Base-by-base conservation (phyloP, 2,113 vertebrate species). In the Atractosteus spatula region DNA sequence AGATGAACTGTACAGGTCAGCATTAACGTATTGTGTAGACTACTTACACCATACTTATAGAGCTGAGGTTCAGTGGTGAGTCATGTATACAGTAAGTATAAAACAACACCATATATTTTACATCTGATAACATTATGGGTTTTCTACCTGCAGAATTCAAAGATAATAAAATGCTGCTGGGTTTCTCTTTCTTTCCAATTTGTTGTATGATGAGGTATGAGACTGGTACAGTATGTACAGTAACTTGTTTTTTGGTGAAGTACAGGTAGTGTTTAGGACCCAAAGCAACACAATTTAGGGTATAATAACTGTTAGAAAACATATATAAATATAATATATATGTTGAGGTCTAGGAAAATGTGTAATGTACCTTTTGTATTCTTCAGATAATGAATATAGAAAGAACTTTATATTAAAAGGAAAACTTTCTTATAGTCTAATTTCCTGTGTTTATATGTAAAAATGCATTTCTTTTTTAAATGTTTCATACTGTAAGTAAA, bases 301-400 rank as follows among this genome's bases (percentile, higher is more conserved):
- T 86, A 82, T 84, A 83, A 82, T 82, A 79, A 85, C 83, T 80
- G 59, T 81, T 76, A 85, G 80, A 74, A 81, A 84, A 83, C 10
- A 51, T 51, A 51, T 51, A 10, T 51, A 51, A 10, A 7, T 10
- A 51, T 51, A 2, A 5, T 7, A 5, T 10, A 51, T 10, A 51
- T 10, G 10, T 10, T 81, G 83, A 83, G 76, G 76, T 82, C 83
- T 85, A 77, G 78, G 81, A 79, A 86, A 87, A 89, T 74, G 81
- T 91, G 85, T 85, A 87, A 89, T 77, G 89, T 88, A 88, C 85
- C 74, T 87, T 92, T 93, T 92, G 85, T 92, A 93, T 84, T 91
- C 86, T 88, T 86, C 78, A 84, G 84, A 90, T 87, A 80, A 87
- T 91, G 92, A 91, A 88, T 91, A 93, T 90, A 75, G 77, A 47